Evolutionary conservation across 2,888 invertebrate species (phyloP).

Genomic region (Amphipyra berbera): DNA sequence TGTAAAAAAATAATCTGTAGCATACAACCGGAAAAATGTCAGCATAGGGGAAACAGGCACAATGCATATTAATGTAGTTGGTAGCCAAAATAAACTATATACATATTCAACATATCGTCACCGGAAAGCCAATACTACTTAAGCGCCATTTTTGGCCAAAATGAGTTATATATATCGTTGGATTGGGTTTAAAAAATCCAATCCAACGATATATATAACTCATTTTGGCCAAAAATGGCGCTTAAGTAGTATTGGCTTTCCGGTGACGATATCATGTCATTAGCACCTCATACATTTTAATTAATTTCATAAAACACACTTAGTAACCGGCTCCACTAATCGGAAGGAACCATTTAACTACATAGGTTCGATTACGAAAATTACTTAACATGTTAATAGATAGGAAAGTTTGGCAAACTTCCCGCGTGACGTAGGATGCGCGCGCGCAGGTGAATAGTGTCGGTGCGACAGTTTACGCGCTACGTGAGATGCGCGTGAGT

Average conservation of each 20-base stretch:
- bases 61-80: conserved; percentile 12
- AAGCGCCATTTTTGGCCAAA: too few relatives aligned
- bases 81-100: conserved; percentile 10
- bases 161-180: too few relatives aligned
- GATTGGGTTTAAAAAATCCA: too few relatives aligned
- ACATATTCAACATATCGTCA: conserved; percentile 24
- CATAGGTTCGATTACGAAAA: conserved; percentile 7
- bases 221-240: too few relatives aligned
- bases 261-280: too few relatives aligned
- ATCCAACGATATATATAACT: too few relatives aligned
- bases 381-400: conserved; percentile 21
- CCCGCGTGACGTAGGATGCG: conserved; percentile 18
- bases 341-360: conserved; percentile 34
- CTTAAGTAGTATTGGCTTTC: too few relatives aligned
- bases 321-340: not conserved
- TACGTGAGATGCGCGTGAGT: conserved; percentile 49
- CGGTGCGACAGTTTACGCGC: conserved; percentile 49
- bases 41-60: conserved; percentile 14
- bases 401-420: conserved; percentile 39
- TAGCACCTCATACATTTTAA: conserved; percentile 41
- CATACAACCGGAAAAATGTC: not conserved
- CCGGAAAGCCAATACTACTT: too few relatives aligned
- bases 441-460: conserved; percentile 10
- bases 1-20: not conserved
- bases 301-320: conserved; percentile 10